A percentile compares a stretch with the other conserved stretches of the same genome.
phyloP scores from a whole-genome alignment of 2,797 vertebrate genomes.

The Brotula barbata region DNA sequence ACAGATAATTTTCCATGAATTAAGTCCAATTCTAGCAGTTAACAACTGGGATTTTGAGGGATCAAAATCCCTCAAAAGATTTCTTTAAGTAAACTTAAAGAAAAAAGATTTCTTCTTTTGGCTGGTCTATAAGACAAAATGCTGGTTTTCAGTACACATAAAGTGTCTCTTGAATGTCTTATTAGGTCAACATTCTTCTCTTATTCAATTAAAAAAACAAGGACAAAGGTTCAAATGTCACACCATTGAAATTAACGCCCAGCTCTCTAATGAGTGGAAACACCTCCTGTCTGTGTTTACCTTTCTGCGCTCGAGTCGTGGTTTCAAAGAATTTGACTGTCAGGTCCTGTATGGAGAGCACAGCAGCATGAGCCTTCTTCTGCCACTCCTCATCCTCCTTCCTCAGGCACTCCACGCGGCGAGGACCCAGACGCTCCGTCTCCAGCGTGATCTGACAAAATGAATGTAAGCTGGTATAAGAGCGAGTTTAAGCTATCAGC shows the following conservation, averaged over 20 bases:
- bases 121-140: too few species aligned
- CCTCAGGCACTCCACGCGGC: slow-evolving; percentile 89
- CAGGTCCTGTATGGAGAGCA: slow-evolving; percentile 94
- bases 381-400: slow-evolving; percentile 96
- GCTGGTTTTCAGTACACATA: too few species aligned
- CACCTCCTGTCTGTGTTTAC: slow-evolving; percentile 66
- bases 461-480: slow-evolving; percentile 2
- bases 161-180: background rate
- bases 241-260: background rate
- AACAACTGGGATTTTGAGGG: slow-evolving; percentile 35
- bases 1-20: too few species aligned
- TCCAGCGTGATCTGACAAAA: slow-evolving; percentile 88
- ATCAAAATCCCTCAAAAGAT: too few species aligned
- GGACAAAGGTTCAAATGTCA: slow-evolving; percentile 28
- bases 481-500: background rate
- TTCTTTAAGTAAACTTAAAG: too few species aligned
- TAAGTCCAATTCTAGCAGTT: background rate
- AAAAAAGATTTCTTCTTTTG: too few species aligned
- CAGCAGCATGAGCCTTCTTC: slow-evolving; percentile 91
- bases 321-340: slow-evolving; percentile 98
- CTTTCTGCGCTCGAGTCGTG: slow-evolving; percentile 94
- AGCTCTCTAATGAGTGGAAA: slow-evolving; percentile 9
- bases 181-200: slow-evolving; percentile 19
- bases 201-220: background rate
- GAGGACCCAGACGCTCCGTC: slow-evolving; percentile 95